Percentiles rank a stretch among this genome's conserved stretches.
phyloP scores from a whole-genome alignment of 1,140 invertebrate species.

The Heliconius melpomene region DNA sequence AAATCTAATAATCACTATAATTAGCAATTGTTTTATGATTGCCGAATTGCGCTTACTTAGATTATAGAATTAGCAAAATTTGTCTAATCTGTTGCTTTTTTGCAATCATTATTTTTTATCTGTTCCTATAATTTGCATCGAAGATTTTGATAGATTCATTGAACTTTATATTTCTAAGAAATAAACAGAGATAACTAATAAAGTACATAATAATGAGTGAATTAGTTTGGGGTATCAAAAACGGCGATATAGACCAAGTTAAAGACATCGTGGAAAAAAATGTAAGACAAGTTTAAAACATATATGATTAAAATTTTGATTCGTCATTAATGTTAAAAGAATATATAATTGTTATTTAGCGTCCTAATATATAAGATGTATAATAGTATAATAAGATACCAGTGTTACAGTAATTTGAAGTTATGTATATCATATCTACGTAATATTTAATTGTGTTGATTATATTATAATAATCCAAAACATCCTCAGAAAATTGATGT shows the following conservation, averaged over 20 bases:
- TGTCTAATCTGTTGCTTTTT: background rate
- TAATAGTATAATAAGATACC: background rate
- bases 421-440: too few species aligned
- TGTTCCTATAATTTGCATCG: constrained; percentile 25
- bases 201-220: constrained; percentile 84
- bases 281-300: constrained; percentile 77
- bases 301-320: constrained; percentile 22
- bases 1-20: too few species aligned
- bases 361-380: background rate
- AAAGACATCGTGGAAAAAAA: constrained; percentile 93
- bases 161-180: constrained; percentile 27
- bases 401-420: background rate
- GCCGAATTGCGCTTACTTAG: too few species aligned
- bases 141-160: constrained; percentile 37
- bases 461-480: background rate
- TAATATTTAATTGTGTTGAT: too few species aligned
- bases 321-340: constrained; percentile 25
- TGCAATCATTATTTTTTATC: background rate
- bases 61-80: background rate
- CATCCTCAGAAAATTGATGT: constrained; percentile 88
- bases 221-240: constrained; percentile 96
- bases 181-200: constrained; percentile 36
- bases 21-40: too few species aligned
- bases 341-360: background rate
- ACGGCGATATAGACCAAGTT: constrained; percentile 95